phyloP scores from a whole-genome alignment of 35 echinoderm and acorn worm genomes.

The Heliocidaris erythrogramma region DNA sequence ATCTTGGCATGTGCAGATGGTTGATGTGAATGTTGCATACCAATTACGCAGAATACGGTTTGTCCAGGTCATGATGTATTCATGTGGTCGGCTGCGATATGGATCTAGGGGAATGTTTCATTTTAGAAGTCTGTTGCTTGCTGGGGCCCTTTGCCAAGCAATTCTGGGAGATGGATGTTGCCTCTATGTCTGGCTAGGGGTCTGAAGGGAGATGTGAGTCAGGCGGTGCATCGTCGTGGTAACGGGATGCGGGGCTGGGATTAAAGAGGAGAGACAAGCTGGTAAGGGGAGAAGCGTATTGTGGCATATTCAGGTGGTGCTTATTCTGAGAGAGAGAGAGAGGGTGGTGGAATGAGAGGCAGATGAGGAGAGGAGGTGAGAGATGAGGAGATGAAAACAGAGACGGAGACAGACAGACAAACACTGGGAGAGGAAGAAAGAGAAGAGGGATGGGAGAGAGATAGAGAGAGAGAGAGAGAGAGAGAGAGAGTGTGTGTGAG shows the following conservation, averaged over 20 bases:
- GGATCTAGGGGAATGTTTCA: neutral
- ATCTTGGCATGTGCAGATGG: neutral
- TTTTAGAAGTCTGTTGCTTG: constrained; percentile 3
- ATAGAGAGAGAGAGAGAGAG: too few species aligned
- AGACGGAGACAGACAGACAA: neutral
- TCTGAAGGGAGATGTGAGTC: constrained; percentile 21
- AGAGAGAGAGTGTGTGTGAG: too few species aligned
- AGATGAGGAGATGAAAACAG: constrained; percentile 13
- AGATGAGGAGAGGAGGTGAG: neutral
- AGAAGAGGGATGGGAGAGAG: neutral
- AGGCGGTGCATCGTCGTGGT: constrained; percentile 22
- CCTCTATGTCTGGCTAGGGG: neutral
- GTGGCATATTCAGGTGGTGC: neutral
- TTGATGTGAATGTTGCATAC: neutral
- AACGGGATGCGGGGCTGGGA: constrained; percentile 14
- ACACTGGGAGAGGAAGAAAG: neutral
- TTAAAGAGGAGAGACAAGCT: neutral
- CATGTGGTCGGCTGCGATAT: neutral
- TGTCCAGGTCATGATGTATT: neutral
- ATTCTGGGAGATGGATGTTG: neutral
- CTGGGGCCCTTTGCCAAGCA: neutral
- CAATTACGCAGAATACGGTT: neutral
- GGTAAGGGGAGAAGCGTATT: neutral
- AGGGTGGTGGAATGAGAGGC: neutral
- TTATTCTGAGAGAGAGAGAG: neutral